phyloP scores from a whole-genome alignment of 2,113 vertebrate species.

The Mirounga angustirostris region DNA sequence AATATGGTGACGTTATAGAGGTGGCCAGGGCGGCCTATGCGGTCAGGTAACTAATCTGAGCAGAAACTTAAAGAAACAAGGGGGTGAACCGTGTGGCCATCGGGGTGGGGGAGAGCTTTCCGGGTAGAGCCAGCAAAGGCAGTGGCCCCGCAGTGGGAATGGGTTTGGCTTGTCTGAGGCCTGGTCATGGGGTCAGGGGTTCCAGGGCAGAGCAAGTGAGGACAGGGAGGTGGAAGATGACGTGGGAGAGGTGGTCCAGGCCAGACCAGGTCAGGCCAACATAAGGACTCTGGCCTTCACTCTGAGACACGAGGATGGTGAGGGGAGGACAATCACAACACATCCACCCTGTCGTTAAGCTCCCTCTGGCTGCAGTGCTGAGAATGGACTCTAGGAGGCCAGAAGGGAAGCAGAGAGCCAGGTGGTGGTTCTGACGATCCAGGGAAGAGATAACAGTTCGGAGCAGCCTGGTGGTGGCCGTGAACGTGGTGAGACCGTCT shows the following conservation, averaged over 20 bases:
- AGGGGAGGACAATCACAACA: not conserved
- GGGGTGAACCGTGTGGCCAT: not conserved
- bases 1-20: not conserved
- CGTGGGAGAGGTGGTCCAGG: fast-evolving
- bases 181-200: too few species aligned
- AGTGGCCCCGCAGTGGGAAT: not conserved
- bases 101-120: fast-evolving
- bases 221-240: not conserved
- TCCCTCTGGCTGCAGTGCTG: not conserved
- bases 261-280: not conserved
- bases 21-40: not conserved
- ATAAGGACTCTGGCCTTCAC: not conserved
- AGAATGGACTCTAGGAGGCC: not conserved
- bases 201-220: not conserved
- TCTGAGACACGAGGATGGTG: not conserved
- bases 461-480: not conserved
- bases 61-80: not conserved
- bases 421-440: not conserved
- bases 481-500: not conserved
- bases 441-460: not conserved
- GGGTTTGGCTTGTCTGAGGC: not conserved
- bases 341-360: not conserved
- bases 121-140: not conserved
- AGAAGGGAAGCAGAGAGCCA: not conserved
- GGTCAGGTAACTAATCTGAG: not conserved